Percentiles rank a stretch among this genome's conserved stretches.
Conservation (phyloP, 2,113 vertebrate genomes). For the Candoia aspera region DNA sequence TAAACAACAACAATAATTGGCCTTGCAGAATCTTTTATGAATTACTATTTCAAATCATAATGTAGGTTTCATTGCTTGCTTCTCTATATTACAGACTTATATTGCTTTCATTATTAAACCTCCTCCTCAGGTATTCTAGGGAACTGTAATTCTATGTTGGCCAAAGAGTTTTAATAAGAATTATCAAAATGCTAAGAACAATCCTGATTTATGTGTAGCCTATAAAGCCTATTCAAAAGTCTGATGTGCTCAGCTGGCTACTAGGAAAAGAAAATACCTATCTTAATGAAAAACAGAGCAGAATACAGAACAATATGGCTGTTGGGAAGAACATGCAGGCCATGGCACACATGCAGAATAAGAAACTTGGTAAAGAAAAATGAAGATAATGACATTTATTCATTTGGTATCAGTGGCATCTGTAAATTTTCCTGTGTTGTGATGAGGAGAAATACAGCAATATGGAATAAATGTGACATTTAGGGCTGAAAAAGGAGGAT, state of each 20-base stretch:
- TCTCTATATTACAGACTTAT: background rate
- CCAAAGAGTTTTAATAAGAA: background rate
- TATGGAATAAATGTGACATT: background rate
- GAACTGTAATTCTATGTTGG: background rate
- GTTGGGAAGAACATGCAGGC: background rate
- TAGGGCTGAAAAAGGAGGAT: background rate
- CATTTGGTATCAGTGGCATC: background rate
- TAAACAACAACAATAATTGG: no score
- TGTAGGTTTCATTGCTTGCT: background rate
- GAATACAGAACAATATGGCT: background rate
- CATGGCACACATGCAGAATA: background rate
- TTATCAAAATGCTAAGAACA: background rate
- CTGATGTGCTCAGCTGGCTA: background rate
- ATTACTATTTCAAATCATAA: background rate
- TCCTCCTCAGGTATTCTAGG: background rate
- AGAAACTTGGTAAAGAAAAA: slow-evolving; percentile 1
- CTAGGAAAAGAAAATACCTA: background rate
- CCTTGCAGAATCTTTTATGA: background rate
- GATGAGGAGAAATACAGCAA: background rate
- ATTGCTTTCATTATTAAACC: background rate
- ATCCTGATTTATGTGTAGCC: background rate
- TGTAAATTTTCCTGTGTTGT: background rate
- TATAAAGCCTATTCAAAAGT: background rate
- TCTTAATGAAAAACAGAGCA: background rate
- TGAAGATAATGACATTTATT: background rate